Evolutionary conservation across 2,888 invertebrate species (phyloP).

Genomic region (Phymatocera aterrima): DNA sequence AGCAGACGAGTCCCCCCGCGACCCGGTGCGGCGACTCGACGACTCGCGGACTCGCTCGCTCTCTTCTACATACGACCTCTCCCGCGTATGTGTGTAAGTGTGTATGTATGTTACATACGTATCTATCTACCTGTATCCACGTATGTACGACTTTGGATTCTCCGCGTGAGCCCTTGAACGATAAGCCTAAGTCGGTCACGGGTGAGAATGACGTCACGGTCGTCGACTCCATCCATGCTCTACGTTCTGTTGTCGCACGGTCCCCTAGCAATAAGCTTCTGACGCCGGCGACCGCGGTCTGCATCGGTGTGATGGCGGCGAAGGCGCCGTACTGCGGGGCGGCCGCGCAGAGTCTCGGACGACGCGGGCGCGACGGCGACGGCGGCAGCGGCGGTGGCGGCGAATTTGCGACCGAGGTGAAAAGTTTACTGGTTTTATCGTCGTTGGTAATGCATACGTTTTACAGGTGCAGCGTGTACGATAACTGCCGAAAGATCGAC

Average conservation of each 20-base stretch:
- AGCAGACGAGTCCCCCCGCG: conserved; percentile 21
- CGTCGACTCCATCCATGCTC: conserved; percentile 27
- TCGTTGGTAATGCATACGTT: too few species aligned
- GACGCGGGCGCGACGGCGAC: background rate
- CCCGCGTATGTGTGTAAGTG: too few species aligned
- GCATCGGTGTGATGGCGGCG: too few species aligned
- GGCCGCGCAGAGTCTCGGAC: too few species aligned
- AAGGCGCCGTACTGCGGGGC: background rate
- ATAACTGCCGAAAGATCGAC: conserved; percentile 31
- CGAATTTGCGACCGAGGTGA: too few species aligned
- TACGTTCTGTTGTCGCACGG: background rate
- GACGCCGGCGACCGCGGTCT: conserved; percentile 3
- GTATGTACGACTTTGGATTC: conserved; percentile 39
- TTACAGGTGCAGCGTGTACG: background rate
- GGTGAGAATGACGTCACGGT: conserved; percentile 44
- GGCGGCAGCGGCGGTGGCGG: background rate
- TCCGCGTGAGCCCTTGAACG: conserved; percentile 43
- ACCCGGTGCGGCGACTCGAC: background rate
- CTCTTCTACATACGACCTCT: background rate
- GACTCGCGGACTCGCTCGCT: background rate
- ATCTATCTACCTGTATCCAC: background rate
- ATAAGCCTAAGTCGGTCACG: conserved; percentile 46
- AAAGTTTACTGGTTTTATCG: too few species aligned
- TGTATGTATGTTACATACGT: too few species aligned
- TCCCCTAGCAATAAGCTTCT: too few species aligned